Percentiles rank a stretch among this genome's conserved stretches.
Conservation (phyloP, 2,113 vertebrate genomes). For the Pholis gunnellus region DNA sequence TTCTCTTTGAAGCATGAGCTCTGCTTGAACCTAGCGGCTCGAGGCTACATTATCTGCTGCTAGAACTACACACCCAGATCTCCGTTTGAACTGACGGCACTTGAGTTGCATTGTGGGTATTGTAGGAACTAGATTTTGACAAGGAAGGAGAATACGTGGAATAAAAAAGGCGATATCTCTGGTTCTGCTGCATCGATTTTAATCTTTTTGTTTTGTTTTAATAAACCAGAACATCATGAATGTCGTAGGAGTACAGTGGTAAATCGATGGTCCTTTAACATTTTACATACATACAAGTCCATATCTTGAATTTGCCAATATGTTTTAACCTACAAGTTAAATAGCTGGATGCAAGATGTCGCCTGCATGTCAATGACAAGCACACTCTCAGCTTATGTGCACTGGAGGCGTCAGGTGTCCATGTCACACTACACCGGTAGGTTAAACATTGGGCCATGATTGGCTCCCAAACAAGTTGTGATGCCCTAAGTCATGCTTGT, state of each 20-base stretch:
- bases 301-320: background rate
- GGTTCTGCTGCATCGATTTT: no score
- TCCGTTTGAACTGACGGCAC: background rate
- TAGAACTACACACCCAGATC: background rate
- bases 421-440: background rate
- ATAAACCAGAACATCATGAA: background rate
- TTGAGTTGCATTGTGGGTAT: constrained; percentile 9
- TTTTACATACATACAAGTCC: background rate
- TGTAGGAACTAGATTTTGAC: background rate
- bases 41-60: background rate
- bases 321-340: background rate
- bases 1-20: constrained; percentile 4
- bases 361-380: background rate
- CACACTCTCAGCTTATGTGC: background rate
- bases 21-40: background rate
- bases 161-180: background rate
- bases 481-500: background rate
- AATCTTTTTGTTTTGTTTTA: no score
- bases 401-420: background rate
- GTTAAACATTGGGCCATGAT: background rate
- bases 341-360: background rate
- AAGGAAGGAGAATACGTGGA: background rate
- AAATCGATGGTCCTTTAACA: no score
- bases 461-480: background rate
- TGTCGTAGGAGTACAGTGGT: background rate